Conservation (phyloP, 2,113 vertebrate species). For the Jaculus jaculus region DNA sequence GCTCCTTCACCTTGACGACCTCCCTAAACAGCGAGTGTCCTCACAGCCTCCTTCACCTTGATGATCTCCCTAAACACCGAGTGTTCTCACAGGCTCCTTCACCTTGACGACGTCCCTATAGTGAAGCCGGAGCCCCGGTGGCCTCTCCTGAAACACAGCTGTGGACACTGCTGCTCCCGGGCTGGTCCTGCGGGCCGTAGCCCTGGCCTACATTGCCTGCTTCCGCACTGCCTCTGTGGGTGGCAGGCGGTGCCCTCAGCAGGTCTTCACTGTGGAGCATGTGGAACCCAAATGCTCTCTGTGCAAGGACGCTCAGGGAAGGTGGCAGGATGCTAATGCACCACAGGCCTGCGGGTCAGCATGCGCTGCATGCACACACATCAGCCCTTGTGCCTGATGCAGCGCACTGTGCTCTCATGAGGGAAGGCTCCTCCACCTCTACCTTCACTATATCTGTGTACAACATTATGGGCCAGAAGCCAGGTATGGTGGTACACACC, state of each 20-base stretch:
- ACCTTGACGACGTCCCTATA: no score
- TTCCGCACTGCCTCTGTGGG: rapidly evolving
- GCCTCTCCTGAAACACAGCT: no score
- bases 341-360: not conserved
- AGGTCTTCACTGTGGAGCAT: not conserved
- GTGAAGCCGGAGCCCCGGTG: no score
- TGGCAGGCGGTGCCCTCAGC: rapidly evolving
- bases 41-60: no score
- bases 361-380: not conserved
- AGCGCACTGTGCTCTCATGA: not conserved
- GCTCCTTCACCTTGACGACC: no score
- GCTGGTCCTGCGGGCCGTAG: no score
- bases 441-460: no score
- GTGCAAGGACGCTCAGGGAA: rapidly evolving
- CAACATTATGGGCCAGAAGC: not conserved
- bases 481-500: no score
- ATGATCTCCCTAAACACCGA: no score
- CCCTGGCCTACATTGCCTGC: not conserved
- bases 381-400: not conserved
- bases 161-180: no score
- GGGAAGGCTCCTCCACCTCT: not conserved
- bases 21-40: no score
- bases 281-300: not conserved
- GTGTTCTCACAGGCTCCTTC: no score
- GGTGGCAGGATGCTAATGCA: not conserved